phyloP scores from a whole-genome alignment of 2,113 vertebrate genomes.

The Pao palembangensis region DNA sequence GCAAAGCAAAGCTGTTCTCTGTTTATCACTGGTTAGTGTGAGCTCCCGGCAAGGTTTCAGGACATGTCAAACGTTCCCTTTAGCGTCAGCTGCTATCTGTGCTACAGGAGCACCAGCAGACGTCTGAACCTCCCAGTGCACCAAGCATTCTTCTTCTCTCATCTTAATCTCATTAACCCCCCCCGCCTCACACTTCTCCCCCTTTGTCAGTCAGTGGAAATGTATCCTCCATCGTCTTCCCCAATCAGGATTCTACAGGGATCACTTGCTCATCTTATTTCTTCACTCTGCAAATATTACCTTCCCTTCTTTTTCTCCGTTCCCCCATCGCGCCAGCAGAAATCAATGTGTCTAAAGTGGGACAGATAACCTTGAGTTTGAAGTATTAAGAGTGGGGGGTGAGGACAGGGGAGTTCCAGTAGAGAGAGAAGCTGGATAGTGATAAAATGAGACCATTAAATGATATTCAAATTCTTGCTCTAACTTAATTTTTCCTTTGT shows the following conservation, averaged over 20 bases:
- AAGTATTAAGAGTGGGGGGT: slow-evolving; percentile 48
- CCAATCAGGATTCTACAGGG: slow-evolving; percentile 62
- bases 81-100: slow-evolving; percentile 13
- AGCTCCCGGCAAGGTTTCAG: slow-evolving; percentile 12
- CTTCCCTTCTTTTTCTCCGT: slow-evolving; percentile 42
- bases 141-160: slow-evolving; percentile 41
- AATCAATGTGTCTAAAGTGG: slow-evolving; percentile 66
- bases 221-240: slow-evolving; percentile 45
- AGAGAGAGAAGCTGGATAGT: slow-evolving; percentile 26
- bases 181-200: slow-evolving; percentile 3
- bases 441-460: slow-evolving; percentile 56
- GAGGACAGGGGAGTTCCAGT: slow-evolving; percentile 21
- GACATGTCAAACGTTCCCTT: slow-evolving; percentile 7
- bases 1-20: no score
- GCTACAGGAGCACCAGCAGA: slow-evolving; percentile 25
- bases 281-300: slow-evolving; percentile 62
- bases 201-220: slow-evolving; percentile 27
- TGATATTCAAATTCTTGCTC: slow-evolving; percentile 57
- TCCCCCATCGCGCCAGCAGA: slow-evolving; percentile 39
- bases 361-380: slow-evolving; percentile 71
- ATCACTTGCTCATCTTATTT: slow-evolving; percentile 49
- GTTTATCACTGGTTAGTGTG: slow-evolving; percentile 1
- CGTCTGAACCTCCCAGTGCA: slow-evolving; percentile 43
- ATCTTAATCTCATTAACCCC: slow-evolving; percentile 48
- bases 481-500: slow-evolving; percentile 32